phyloP scores from a whole-genome alignment of 2,797 vertebrate genomes.

The Scyliorhinus canicula region DNA sequence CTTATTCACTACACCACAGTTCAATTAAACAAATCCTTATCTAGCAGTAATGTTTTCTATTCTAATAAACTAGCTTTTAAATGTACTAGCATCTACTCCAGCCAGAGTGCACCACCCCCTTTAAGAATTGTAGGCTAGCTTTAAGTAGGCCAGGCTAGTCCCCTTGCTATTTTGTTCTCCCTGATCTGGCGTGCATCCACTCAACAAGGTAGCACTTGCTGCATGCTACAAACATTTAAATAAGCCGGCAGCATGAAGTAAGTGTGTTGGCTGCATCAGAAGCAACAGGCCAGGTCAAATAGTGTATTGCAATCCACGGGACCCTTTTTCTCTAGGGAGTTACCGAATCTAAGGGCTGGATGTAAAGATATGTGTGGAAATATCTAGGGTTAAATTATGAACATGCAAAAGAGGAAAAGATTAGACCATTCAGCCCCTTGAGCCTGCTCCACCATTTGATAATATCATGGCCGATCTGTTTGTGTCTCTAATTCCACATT shows the following conservation, averaged over 20 bases:
- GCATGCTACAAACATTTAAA: neutral
- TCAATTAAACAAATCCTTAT: neutral
- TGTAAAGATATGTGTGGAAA: neutral
- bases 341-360: neutral
- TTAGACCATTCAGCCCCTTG: no score
- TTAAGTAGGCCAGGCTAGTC: neutral
- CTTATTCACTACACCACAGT: neutral
- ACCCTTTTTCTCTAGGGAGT: neutral
- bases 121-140: neutral
- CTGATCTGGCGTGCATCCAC: neutral
- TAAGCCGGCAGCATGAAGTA: neutral
- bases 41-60: neutral
- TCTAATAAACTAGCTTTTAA: neutral
- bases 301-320: no score
- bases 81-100: neutral
- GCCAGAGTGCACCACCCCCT: neutral
- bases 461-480: no score
- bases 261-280: neutral
- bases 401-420: no score
- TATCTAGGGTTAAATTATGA: neutral
- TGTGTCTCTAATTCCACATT: no score
- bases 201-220: neutral
- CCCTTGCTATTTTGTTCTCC: neutral
- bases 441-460: no score
- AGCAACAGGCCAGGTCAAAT: neutral